A percentile compares a stretch with the other conserved stretches of the same genome.
phyloP scores from a whole-genome alignment of 2,113 vertebrate genomes.

The Catharus minimus region DNA sequence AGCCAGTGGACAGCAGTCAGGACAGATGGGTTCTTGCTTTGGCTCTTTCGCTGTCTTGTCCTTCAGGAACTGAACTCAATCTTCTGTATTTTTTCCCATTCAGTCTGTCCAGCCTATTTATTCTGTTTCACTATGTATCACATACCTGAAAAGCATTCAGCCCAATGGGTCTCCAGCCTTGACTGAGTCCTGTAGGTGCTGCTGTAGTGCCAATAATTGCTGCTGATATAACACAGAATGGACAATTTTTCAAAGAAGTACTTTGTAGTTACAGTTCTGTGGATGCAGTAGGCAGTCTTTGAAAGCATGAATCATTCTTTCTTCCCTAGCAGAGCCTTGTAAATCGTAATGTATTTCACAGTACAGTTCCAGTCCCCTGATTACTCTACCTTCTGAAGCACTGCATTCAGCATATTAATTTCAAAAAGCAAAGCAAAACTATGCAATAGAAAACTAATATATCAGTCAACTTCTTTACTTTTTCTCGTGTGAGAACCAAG shows the following conservation, averaged over 20 bases:
- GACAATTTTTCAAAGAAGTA: neutral
- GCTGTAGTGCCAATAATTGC: neutral
- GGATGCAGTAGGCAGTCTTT: neutral
- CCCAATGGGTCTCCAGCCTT: accelerated
- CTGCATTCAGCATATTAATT: neutral
- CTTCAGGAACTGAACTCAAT: neutral
- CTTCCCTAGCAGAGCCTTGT: neutral
- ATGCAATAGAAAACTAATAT: neutral
- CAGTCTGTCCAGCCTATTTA: neutral
- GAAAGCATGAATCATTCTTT: neutral
- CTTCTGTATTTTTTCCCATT: neutral
- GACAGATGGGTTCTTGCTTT: neutral
- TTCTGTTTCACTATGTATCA: neutral
- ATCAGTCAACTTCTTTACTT: neutral
- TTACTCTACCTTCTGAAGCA: neutral
- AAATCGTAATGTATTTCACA: neutral
- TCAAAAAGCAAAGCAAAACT: neutral
- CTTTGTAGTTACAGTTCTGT: neutral
- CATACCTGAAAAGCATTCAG: neutral
- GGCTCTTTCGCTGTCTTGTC: neutral
- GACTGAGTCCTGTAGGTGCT: neutral
- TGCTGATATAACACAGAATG: neutral
- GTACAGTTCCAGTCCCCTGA: neutral
- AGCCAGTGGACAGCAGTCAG: neutral
- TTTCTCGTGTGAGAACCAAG: neutral